These are phyloP conservation scores for Drosophila mercatorum DNA, from an alignment of 2,888 invertebrate species.

Conservation along the genomic window DNA sequence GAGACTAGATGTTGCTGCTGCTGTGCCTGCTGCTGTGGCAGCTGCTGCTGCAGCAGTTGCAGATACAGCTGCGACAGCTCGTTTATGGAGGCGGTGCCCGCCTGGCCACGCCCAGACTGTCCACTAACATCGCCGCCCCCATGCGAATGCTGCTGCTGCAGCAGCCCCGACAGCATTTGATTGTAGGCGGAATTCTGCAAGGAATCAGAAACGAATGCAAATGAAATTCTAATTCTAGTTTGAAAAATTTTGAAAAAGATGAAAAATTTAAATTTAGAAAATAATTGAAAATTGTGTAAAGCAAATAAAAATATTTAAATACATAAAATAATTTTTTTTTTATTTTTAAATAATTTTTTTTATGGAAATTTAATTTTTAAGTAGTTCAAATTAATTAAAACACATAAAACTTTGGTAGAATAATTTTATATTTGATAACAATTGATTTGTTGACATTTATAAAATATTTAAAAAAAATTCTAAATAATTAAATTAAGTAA, in stretches of 20 bases:
- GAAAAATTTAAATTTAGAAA: no score
- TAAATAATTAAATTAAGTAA: neutral
- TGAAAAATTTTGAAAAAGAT: no score
- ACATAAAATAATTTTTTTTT: neutral
- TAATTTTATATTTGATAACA: neutral
- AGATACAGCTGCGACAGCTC: constrained; percentile 28
- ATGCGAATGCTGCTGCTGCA: neutral
- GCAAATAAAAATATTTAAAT: no score
- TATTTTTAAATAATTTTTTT: neutral
- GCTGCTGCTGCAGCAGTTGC: constrained; percentile 27
- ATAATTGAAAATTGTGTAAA: no score
- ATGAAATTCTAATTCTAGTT: no score
- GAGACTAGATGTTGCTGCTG: constrained; percentile 34
- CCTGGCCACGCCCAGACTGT: neutral
- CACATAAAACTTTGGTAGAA: neutral
- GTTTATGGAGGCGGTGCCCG: neutral
- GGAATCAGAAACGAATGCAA: neutral
- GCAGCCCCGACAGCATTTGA: neutral
- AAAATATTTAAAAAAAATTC: neutral
- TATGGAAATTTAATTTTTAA: neutral
- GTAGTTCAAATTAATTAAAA: neutral
- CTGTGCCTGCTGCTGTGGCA: constrained; percentile 32
- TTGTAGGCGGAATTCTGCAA: constrained; percentile 5
- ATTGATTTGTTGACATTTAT: neutral
- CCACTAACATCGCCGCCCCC: constrained; percentile 3